Evolutionary conservation across 1,140 invertebrate species (phyloP).

Genomic region (Plutomurus gul): DNA sequence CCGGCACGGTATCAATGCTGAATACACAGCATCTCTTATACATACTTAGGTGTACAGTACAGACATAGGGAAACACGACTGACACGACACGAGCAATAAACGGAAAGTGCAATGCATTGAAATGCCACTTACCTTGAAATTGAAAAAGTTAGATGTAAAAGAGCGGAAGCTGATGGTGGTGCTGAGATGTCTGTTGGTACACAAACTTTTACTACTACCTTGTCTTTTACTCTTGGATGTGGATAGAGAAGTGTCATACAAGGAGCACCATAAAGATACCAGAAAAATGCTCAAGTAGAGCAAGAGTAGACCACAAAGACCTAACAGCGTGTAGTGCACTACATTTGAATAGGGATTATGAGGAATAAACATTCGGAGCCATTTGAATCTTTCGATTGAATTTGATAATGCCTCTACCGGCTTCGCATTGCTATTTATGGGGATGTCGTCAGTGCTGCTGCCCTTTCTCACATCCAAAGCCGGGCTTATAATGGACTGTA

Average conservation of each 20-base stretch:
- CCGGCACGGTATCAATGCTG: background rate
- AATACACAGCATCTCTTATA: too few relatives aligned
- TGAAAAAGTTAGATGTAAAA: background rate
- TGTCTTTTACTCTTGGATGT: background rate
- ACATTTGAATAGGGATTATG: background rate
- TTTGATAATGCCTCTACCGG: background rate
- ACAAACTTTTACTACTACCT: background rate
- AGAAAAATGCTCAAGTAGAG: background rate
- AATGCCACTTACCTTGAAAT: constrained; percentile 27
- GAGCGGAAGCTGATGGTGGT: background rate
- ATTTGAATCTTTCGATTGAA: background rate
- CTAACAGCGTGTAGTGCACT: background rate
- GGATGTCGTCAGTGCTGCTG: background rate
- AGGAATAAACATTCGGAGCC: background rate
- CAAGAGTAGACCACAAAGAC: background rate
- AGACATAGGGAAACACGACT: background rate
- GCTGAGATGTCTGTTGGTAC: background rate
- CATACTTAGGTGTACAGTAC: too few relatives aligned
- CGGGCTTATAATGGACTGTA: background rate
- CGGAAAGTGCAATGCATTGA: background rate
- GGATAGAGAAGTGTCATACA: background rate
- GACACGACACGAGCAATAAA: background rate
- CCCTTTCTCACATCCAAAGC: background rate
- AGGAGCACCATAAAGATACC: background rate
- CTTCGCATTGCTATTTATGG: background rate